phyloP scores from a whole-genome alignment of 1,140 invertebrate genomes.

The Penaeus japonicus region DNA sequence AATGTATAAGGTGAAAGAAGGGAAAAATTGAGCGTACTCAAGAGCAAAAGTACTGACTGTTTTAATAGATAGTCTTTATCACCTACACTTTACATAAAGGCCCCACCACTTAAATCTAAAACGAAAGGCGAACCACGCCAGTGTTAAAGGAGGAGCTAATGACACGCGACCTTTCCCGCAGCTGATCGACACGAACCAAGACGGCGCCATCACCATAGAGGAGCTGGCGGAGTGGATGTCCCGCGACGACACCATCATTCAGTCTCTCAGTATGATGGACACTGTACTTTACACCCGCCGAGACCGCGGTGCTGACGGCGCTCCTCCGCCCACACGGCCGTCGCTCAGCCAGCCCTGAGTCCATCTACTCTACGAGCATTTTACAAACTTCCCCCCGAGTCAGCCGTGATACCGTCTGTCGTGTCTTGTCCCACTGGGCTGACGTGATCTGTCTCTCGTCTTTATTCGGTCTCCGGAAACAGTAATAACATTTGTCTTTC shows the following conservation, averaged over 20 bases:
- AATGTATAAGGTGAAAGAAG: conserved; percentile 77
- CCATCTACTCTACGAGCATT: too few species aligned
- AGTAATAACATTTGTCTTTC: too few species aligned
- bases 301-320: too few species aligned
- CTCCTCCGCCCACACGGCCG: conserved; percentile 6
- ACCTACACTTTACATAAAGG: too few species aligned
- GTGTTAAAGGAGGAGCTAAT: conserved; percentile 20
- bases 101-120: background rate
- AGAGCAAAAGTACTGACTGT: conserved; percentile 77
- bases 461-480: too few species aligned
- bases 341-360: conserved; percentile 24
- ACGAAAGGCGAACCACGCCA: background rate
- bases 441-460: too few species aligned
- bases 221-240: conserved; percentile 34
- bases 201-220: conserved; percentile 80
- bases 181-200: conserved; percentile 85
- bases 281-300: conserved; percentile 34
- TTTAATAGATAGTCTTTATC: too few species aligned
- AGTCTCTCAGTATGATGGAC: conserved; percentile 51
- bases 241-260: conserved; percentile 35
- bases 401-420: too few species aligned
- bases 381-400: too few species aligned
- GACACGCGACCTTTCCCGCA: conserved; percentile 65
- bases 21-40: conserved; percentile 89
- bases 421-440: too few species aligned